These are phyloP conservation scores for Gastrophryne carolinensis DNA, from an alignment of 2,797 vertebrate species.

Conservation along the genomic window DNA sequence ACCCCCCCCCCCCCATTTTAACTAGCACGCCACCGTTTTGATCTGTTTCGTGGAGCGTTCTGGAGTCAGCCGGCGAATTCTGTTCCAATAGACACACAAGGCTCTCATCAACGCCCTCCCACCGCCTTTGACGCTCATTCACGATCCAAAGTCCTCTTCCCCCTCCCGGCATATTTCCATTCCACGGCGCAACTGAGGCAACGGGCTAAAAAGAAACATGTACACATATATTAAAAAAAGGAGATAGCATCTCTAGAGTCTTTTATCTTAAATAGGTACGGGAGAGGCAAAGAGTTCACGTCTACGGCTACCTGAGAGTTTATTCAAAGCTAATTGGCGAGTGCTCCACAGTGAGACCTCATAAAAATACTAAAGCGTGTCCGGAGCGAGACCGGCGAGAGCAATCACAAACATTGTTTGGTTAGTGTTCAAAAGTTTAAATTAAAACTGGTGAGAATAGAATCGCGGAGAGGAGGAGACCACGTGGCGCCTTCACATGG, in stretches of 20 bases:
- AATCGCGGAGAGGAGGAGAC: slow-evolving; percentile 17
- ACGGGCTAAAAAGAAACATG: slow-evolving; percentile 30
- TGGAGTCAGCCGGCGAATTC: slow-evolving; percentile 40
- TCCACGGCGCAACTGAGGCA: slow-evolving; percentile 43
- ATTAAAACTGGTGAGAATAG: slow-evolving; percentile 42
- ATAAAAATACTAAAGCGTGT: slow-evolving; percentile 52
- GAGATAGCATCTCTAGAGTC: slow-evolving; percentile 44
- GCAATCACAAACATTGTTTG: slow-evolving; percentile 48
- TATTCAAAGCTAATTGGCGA: slow-evolving; percentile 49
- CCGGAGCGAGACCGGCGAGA: slow-evolving; percentile 46
- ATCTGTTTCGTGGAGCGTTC: slow-evolving; percentile 15
- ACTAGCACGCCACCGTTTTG: slow-evolving; percentile 42
- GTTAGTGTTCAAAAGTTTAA: slow-evolving; percentile 48
- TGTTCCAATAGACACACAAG: slow-evolving; percentile 46
- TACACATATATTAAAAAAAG: slow-evolving; percentile 45
- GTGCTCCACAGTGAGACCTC: slow-evolving; percentile 47
- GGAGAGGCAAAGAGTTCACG: slow-evolving; percentile 26
- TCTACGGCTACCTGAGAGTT: slow-evolving; percentile 47
- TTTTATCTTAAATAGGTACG: slow-evolving; percentile 45
- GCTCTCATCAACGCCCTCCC: slow-evolving; percentile 52
- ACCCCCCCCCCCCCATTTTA: slow-evolving; percentile 40
- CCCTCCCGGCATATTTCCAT: slow-evolving; percentile 41
- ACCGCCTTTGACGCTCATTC: slow-evolving; percentile 44
- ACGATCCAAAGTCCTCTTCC: slow-evolving; percentile 16
- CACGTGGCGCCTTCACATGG: neutral